A percentile compares a stretch with the other conserved stretches of the same genome.
Conservation (phyloP, 2,888 invertebrate species). For the Ormyrus labotus region DNA sequence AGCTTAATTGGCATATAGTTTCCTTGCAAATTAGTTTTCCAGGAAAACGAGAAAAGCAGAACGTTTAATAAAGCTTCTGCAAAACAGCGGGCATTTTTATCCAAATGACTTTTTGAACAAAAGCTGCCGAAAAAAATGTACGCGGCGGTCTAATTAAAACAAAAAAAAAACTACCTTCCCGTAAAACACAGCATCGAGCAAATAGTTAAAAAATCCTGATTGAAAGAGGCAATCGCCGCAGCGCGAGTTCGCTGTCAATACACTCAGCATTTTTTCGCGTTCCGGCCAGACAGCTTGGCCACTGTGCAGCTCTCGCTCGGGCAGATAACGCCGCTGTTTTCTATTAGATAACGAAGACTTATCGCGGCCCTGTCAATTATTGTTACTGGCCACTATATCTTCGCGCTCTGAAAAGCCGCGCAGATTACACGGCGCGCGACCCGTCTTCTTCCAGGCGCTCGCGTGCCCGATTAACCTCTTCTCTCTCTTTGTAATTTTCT, state of each 20-base stretch:
- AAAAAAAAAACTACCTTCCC: no score
- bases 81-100: no score
- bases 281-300: conserved; percentile 46
- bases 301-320: conserved; percentile 24
- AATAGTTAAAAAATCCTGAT: not conserved
- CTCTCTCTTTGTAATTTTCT: conserved; percentile 17
- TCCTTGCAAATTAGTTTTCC: no score
- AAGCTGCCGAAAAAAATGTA: no score
- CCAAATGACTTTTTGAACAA: no score
- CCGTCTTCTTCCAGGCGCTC: conserved; percentile 16
- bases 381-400: conserved; percentile 39
- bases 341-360: conserved; percentile 63
- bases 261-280: conserved; percentile 21
- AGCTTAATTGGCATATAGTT: no score
- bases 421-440: conserved; percentile 7
- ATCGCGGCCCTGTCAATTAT: conserved; percentile 63
- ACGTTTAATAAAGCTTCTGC: no score
- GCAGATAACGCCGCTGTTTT: conserved; percentile 58
- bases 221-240: conserved; percentile 27
- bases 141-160: not conserved
- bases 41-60: no score
- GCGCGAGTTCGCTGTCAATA: conserved; percentile 23
- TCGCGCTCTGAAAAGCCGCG: conserved; percentile 35
- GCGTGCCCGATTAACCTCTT: conserved; percentile 38
- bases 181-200: no score